phyloP scores from a whole-genome alignment of 2,113 vertebrate genomes.

The Alligator mississippiensis region DNA sequence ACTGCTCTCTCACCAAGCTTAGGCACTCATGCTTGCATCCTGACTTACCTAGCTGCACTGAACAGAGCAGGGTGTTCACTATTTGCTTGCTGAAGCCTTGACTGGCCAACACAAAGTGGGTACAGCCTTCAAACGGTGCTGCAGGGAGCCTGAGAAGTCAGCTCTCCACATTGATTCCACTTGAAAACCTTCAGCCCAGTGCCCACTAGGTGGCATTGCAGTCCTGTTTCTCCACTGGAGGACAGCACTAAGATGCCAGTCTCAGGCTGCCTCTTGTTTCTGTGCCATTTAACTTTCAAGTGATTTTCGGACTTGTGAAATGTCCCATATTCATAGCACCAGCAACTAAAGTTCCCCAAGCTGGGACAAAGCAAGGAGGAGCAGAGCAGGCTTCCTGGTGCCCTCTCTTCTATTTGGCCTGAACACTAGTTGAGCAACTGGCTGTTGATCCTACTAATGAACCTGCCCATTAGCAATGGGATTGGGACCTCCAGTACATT shows the following conservation, averaged over 20 bases:
- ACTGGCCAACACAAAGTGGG: accelerated
- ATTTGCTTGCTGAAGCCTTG: too few relatives aligned
- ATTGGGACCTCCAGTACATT: neutral
- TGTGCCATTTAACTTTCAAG: neutral
- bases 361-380: too few relatives aligned
- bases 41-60: neutral
- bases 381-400: neutral
- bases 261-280: neutral
- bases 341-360: neutral
- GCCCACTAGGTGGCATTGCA: conserved; percentile 47
- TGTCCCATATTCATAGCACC: neutral
- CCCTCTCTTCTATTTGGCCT: neutral
- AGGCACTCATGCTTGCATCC: neutral
- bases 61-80: accelerated
- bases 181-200: neutral
- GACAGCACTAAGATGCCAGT: accelerated
- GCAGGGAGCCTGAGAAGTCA: neutral
- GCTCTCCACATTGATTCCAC: neutral
- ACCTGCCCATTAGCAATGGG: neutral
- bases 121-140: neutral
- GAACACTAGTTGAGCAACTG: neutral
- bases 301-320: neutral
- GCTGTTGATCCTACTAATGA: too few relatives aligned
- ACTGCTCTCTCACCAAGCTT: neutral
- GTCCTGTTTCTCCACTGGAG: neutral